Evolutionary conservation across 2,113 vertebrate genomes (phyloP).

Genomic region (Hyaena hyaena): DNA sequence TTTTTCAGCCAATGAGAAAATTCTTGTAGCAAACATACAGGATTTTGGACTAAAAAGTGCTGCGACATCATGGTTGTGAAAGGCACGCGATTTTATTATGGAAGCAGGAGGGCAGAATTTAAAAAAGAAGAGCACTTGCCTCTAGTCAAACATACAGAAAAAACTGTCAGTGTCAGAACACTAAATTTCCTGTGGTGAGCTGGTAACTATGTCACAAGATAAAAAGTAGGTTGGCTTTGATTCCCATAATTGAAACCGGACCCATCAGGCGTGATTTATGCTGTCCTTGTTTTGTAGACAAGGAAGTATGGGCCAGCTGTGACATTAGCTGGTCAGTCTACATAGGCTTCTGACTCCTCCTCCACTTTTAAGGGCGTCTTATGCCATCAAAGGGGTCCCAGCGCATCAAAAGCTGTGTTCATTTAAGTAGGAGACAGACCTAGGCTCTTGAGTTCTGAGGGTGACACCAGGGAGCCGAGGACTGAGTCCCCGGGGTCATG

Average conservation of each 20-base stretch:
- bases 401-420: not conserved
- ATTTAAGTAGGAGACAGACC: not conserved
- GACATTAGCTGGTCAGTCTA: not conserved
- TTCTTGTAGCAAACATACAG: not conserved
- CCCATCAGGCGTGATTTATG: not conserved
- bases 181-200: not conserved
- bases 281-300: not conserved
- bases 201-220: not conserved
- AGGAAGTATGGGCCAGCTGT: not conserved
- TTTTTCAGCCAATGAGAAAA: not conserved
- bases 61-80: not conserved
- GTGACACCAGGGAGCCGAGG: not conserved
- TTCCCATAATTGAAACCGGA: not conserved
- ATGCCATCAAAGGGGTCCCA: not conserved
- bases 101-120: not conserved
- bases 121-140: not conserved
- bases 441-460: not conserved
- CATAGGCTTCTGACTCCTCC: not conserved
- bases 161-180: not conserved
- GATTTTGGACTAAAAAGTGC: not conserved
- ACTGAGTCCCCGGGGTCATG: not conserved
- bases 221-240: not conserved
- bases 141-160: not conserved
- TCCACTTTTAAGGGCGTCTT: not conserved
- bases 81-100: not conserved